Evolutionary conservation across 2,888 invertebrate species (phyloP), one percentile per base, ranked within the genome.

Genomic region (Lasioglossum lativentre): DNA sequence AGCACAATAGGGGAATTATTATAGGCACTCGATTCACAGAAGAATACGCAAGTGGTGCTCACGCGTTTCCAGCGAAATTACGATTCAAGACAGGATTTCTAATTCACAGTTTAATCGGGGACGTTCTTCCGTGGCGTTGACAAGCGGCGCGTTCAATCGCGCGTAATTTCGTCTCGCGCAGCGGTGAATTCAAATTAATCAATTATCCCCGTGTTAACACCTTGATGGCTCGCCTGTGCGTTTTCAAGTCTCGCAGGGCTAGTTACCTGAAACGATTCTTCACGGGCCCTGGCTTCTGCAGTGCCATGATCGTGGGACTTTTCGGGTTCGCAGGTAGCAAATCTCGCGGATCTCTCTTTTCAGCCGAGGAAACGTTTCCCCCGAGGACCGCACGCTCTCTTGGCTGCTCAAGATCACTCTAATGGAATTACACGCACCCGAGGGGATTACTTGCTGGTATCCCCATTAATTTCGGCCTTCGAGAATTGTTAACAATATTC

Each of bases 341-440:
- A 80, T 77, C 77, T 75, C 68, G 42, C 59, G 86, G 84, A 83
- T 81, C 87, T 85, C 86, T 89, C 88, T 85, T 85, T 81, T 85
- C 81, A 83, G 71, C 80, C 84, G 30, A 77, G 73, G 56, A 75
- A 82, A 86, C 77, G 79, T 77, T 77, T 90, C 80, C 83, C 86
- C 83, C 75, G 82, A 88, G 91, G 87, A 91, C 86, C 66, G 87
- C 88, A 93, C 94, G 91, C 93, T 92, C 94, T 94, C 93, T 94
- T 94, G 92, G 90, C 89, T 93, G 92, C 95, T 94, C 92, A 93
- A 95, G 90, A 92, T 92, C 80, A 66, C 85, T 86, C 81, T 93
- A 93, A 94, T 90, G 90, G 89, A 92, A 94, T 95, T 94, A 93
- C 89, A 80, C 74, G 88, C 88, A 78, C 85, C 90, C 45, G 78